Evolutionary conservation across 2,888 invertebrate species (phyloP).

Genomic region (Piscicola geometra): DNA sequence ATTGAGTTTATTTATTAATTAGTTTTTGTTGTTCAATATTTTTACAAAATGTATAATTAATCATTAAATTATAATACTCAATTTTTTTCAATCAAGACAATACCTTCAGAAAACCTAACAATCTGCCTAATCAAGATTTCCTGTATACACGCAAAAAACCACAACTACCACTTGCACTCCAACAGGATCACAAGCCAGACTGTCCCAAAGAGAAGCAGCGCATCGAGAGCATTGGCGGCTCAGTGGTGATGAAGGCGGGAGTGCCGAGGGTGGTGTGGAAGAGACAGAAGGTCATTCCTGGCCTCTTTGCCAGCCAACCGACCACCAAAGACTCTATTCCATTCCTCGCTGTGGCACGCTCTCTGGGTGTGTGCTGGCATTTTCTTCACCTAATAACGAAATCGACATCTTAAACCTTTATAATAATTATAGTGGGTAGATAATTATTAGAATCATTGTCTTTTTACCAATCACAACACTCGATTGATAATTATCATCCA

Average conservation of each 20-base stretch:
- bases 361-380: slow-evolving; percentile 68
- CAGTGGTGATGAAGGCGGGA: slow-evolving; percentile 69
- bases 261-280: slow-evolving; percentile 96
- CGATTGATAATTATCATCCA: not conserved
- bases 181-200: slow-evolving; percentile 88
- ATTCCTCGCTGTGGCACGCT: slow-evolving; percentile 82
- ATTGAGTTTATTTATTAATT: too few relatives aligned
- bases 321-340: slow-evolving; percentile 57
- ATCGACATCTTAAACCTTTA: too few relatives aligned
- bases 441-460: too few relatives aligned
- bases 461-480: not conserved
- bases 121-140: not conserved
- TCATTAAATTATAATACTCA: not conserved
- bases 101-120: too few relatives aligned
- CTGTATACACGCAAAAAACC: slow-evolving; percentile 9
- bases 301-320: slow-evolving; percentile 54
- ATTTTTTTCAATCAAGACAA: too few relatives aligned
- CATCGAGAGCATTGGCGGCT: slow-evolving; percentile 63
- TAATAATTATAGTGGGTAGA: too few relatives aligned
- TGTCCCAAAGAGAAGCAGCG: slow-evolving; percentile 74
- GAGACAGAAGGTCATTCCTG: slow-evolving; percentile 63
- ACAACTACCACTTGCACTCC: slow-evolving; percentile 11
- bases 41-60: too few relatives aligned
- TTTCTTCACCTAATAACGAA: too few relatives aligned
- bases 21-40: too few relatives aligned